Base-by-base conservation (phyloP, 2,888 invertebrate species). In the Pheosia gnoma region DNA sequence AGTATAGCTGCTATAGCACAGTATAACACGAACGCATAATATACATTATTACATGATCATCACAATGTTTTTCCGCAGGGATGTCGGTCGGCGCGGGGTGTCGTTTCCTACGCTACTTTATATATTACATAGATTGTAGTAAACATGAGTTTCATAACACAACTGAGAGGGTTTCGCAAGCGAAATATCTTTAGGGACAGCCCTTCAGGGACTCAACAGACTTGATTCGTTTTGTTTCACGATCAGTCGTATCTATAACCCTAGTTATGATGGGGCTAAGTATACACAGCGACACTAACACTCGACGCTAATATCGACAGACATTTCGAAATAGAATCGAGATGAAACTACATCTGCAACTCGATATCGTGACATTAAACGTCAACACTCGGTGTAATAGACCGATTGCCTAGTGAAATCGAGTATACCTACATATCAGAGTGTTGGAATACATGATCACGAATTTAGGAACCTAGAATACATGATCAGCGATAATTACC, bases 81-180 rank as follows among this genome's bases (percentile, higher is more conserved):
- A 49, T 58, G 58, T 53, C 36, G 49, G 52, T 57, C 54, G 49
- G 25, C 41, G 49, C 36, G 59, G 36, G 45, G 62, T 37, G 58
- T 43, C 55, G 61, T 57, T 75, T 75, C 66, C 70, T 65, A 54
- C 11, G 13, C 59, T 62, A 43, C 43, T 57, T 58, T 59, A 38
- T 55, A 55, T 39, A 55, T 55, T 55, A 55, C 55, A 55, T 11
- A 11, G 53, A 54, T 54, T 38, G 53, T 38, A 10, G 53, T 55
- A 55, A 55, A 38, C 38, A 39, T 39, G 13, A 55, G 38, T 55
- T 55, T 39, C 11, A 39, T 39, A 55, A 39, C n/a, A 25, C 51
- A 25, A 25, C 25, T 51, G 51, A 9, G 51, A 51, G 47, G 47
- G 25, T 8, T 51, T 25, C 25, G 51, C 7, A 13, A 6, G 51